Evolutionary conservation across 2,113 vertebrate species (phyloP).

Genomic region (Psilopsiagon aurifrons): DNA sequence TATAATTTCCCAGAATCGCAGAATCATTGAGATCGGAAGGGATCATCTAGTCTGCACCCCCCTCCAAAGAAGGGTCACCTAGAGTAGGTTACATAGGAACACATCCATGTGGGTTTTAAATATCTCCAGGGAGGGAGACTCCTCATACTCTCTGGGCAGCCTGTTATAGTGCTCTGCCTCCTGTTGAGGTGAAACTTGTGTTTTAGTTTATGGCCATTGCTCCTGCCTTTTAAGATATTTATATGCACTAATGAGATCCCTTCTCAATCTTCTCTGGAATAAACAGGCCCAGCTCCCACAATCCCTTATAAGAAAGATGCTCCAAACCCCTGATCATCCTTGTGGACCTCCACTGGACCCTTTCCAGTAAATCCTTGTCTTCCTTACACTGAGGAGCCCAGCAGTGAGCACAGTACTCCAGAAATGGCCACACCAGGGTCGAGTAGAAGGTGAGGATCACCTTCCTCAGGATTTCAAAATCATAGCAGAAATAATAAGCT

Average conservation of each 20-base stretch:
- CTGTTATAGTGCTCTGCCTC: neutral
- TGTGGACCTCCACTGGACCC: neutral
- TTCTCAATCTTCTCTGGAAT: neutral
- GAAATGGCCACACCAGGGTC: neutral
- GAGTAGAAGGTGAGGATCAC: neutral
- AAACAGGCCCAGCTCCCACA: neutral
- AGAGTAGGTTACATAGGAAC: neutral
- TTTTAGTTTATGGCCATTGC: neutral
- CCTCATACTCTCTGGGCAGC: neutral
- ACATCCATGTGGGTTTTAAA: neutral
- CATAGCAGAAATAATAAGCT: neutral
- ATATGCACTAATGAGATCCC: neutral
- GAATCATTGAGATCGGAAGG: neutral
- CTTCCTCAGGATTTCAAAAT: neutral
- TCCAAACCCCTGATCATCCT: neutral
- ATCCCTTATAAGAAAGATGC: neutral
- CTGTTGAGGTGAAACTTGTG: neutral
- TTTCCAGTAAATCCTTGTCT: neutral
- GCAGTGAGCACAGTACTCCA: neutral
- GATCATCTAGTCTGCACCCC: neutral
- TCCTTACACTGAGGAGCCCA: neutral
- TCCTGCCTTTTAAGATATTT: neutral
- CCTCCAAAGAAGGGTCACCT: neutral
- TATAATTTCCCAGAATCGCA: neutral
- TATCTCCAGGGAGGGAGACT: neutral